Percentiles rank a stretch among this genome's conserved stretches.
phyloP scores from a whole-genome alignment of 2,888 invertebrate genomes.

The Platycheirus albimanus region DNA sequence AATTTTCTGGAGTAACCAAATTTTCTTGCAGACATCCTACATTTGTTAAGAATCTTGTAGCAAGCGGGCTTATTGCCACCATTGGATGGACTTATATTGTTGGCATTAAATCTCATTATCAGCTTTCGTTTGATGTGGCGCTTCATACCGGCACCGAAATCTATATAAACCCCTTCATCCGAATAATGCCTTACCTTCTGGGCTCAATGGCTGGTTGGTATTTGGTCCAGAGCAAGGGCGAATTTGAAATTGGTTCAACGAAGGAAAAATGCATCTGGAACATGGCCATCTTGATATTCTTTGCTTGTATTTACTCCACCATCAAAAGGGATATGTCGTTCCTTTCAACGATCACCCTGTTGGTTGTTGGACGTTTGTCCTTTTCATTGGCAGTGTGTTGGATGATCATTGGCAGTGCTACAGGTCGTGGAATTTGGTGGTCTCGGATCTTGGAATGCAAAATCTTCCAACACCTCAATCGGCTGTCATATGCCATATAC shows the following conservation, averaged over 20 bases:
- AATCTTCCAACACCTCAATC: conserved; percentile 83
- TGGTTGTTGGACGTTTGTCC: conserved; percentile 83
- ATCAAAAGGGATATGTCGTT: conserved; percentile 82
- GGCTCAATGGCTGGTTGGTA: conserved; percentile 83
- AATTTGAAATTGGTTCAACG: conserved; percentile 76
- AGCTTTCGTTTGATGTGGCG: conserved; percentile 81
- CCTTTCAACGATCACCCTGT: conserved; percentile 83
- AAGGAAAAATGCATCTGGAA: conserved; percentile 80
- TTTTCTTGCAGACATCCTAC: conserved; percentile 78
- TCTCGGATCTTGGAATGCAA: conserved; percentile 81
- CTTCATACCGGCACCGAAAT: conserved; percentile 82
- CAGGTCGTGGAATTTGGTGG: conserved; percentile 83
- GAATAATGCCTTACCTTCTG: conserved; percentile 83
- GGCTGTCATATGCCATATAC: conserved; percentile 85
- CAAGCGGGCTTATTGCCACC: conserved; percentile 75
- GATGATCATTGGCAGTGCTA: conserved; percentile 84
- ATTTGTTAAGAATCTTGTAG: conserved; percentile 76
- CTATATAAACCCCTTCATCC: conserved; percentile 84
- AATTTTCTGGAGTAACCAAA: conserved; percentile 7
- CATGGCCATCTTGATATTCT: conserved; percentile 79
- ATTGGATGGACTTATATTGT: conserved; percentile 79
- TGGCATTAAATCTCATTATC: conserved; percentile 78
- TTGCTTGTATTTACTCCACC: conserved; percentile 81
- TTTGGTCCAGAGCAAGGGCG: conserved; percentile 79
- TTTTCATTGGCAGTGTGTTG: conserved; percentile 85